Conservation (phyloP, 2,797 vertebrate species). For the Rhyacichthys aspro region DNA sequence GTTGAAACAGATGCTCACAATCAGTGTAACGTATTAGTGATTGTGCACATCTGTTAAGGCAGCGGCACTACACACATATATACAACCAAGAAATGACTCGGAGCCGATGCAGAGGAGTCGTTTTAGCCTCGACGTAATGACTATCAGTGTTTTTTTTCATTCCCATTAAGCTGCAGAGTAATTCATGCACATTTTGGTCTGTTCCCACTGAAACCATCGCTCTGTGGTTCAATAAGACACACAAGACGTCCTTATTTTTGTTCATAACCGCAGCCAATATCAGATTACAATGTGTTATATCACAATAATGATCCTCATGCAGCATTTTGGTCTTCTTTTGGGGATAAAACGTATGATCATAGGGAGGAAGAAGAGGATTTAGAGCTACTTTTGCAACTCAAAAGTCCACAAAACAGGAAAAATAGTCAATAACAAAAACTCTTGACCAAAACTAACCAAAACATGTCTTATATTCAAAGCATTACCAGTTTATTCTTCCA, state of each 20-base stretch:
- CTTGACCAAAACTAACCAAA: too few relatives aligned
- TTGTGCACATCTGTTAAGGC: constrained; percentile 39
- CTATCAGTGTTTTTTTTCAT: constrained; percentile 29
- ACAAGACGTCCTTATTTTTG: neutral
- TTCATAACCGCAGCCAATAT: neutral
- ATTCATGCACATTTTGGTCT: constrained; percentile 10
- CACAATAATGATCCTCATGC: neutral
- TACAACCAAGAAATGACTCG: constrained; percentile 14
- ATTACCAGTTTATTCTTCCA: too few relatives aligned
- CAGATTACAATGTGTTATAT: neutral
- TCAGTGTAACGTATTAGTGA: constrained; percentile 24
- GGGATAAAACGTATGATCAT: neutral
- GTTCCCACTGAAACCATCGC: constrained; percentile 9
- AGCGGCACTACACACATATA: neutral
- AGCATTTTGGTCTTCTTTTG: neutral
- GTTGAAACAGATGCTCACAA: constrained; percentile 10
- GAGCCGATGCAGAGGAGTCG: constrained; percentile 15
- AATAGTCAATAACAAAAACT: too few relatives aligned
- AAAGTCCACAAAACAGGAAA: too few relatives aligned
- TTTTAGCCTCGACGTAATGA: constrained; percentile 24
- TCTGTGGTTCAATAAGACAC: neutral
- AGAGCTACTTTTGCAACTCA: too few relatives aligned
- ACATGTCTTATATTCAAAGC: too few relatives aligned
- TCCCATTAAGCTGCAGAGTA: constrained; percentile 17
- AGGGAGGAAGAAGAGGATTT: neutral